phyloP scores from a whole-genome alignment of 2,113 vertebrate genomes.

The Porphyrio hochstetteri region DNA sequence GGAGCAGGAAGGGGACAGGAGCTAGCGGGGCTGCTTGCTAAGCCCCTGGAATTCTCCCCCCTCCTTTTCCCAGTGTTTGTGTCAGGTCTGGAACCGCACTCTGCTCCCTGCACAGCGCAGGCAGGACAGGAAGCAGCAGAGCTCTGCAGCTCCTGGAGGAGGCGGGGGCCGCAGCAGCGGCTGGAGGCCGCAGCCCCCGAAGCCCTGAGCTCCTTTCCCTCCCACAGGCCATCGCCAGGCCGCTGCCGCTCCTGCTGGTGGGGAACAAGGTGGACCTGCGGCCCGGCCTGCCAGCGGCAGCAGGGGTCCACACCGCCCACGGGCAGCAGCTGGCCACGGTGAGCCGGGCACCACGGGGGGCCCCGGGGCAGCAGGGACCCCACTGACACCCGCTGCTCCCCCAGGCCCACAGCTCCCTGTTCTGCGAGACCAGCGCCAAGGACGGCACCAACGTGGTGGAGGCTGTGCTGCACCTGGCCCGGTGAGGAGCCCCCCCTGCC shows the following conservation, averaged over 20 bases:
- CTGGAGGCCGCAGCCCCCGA: background rate
- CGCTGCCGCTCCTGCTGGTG: slow-evolving; percentile 71
- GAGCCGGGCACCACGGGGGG: fast-evolving
- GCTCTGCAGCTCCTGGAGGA: fast-evolving
- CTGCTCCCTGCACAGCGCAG: background rate
- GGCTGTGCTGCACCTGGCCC: slow-evolving; percentile 74
- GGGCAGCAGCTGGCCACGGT: slow-evolving; percentile 77
- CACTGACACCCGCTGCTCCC: fast-evolving
- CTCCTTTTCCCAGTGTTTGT: fast-evolving
- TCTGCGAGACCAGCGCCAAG: slow-evolving; percentile 81
- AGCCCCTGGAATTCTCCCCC: background rate
- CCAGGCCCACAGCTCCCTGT: slow-evolving; percentile 44
- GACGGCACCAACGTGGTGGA: slow-evolving; percentile 73
- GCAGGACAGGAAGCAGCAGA: fast-evolving
- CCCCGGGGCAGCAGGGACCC: fast-evolving
- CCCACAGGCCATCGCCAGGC: slow-evolving; percentile 36
- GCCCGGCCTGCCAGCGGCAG: background rate
- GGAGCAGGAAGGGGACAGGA: background rate
- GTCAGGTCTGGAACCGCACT: fast-evolving
- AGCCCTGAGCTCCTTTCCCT: background rate
- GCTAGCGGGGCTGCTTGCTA: too few relatives aligned
- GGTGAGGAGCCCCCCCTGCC: slow-evolving; percentile 10
- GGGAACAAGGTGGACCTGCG: slow-evolving; percentile 78
- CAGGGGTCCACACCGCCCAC: slow-evolving; percentile 42
- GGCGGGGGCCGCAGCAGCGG: fast-evolving